phyloP scores from a whole-genome alignment of 2,113 vertebrate species.

The Prolemur simus region DNA sequence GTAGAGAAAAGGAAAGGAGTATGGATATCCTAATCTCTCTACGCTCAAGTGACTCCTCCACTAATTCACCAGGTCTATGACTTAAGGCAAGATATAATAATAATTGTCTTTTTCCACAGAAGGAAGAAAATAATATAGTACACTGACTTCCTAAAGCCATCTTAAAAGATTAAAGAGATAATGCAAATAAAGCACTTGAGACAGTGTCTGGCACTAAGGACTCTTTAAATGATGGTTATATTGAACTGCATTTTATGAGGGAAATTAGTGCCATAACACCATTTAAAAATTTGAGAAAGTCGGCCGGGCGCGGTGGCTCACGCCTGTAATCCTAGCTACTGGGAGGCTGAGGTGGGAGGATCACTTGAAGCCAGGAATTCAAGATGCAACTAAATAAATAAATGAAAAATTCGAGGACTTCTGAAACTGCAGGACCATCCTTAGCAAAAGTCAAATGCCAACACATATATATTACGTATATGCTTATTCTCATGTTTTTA shows the following conservation, averaged over 20 bases:
- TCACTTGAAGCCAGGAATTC: too few species aligned
- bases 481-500: background rate
- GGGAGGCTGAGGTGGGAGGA: too few species aligned
- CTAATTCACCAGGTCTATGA: background rate
- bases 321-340: too few species aligned
- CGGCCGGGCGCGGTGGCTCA: too few species aligned
- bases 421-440: background rate
- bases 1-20: background rate
- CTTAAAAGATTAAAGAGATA: background rate
- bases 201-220: background rate
- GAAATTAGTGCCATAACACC: background rate
- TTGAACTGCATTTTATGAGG: background rate
- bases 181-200: background rate
- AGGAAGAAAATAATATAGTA: background rate
- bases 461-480: background rate
- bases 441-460: constrained; percentile 34
- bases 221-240: background rate
- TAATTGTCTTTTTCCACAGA: background rate
- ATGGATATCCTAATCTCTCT: background rate
- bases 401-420: background rate
- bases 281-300: background rate
- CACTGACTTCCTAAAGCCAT: background rate
- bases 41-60: background rate
- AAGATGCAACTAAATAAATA: too few species aligned
- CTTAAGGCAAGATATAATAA: background rate